Percentiles rank a stretch among this genome's conserved stretches.
phyloP scores from a whole-genome alignment of 2,888 invertebrate species.

The Nomada fabriciana region DNA sequence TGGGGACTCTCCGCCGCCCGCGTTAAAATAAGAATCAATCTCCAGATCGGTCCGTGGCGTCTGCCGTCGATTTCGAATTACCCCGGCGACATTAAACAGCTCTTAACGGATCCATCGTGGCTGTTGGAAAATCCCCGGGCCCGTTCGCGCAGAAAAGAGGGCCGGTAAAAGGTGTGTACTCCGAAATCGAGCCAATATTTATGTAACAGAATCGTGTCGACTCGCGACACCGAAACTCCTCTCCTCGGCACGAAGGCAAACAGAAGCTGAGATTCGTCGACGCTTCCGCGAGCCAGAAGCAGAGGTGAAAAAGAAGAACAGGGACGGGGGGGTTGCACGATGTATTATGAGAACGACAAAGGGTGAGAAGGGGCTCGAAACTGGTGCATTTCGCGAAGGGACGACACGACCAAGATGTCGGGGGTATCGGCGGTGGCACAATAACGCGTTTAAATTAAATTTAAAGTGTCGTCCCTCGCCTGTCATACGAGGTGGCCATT shows the following conservation, averaged over 20 bases:
- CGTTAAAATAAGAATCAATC: conserved; percentile 52
- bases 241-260: conserved; percentile 70
- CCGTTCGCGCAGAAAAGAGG: conserved; percentile 11
- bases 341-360: conserved; percentile 63
- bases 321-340: conserved; percentile 8
- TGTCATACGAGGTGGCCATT: conserved; percentile 72
- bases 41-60: not conserved
- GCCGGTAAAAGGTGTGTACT: conserved; percentile 70
- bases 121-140: conserved; percentile 26
- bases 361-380: conserved; percentile 61
- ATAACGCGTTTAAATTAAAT: conserved; percentile 80
- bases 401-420: conserved; percentile 33
- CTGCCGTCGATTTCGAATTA: conserved; percentile 57
- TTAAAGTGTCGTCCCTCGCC: conserved; percentile 79
- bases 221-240: conserved; percentile 51
- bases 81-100: conserved; percentile 65
- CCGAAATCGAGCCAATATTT: conserved; percentile 80
- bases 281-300: conserved; percentile 26
- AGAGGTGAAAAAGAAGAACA: conserved; percentile 17
- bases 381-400: conserved; percentile 66
- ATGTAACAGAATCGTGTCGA: conserved; percentile 78
- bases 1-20: not conserved
- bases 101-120: conserved; percentile 61
- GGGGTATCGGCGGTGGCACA: conserved; percentile 68
- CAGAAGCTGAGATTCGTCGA: conserved; percentile 64